Conservation (phyloP, 2,888 invertebrate species). For the Branchipolynoe longqiensis region DNA sequence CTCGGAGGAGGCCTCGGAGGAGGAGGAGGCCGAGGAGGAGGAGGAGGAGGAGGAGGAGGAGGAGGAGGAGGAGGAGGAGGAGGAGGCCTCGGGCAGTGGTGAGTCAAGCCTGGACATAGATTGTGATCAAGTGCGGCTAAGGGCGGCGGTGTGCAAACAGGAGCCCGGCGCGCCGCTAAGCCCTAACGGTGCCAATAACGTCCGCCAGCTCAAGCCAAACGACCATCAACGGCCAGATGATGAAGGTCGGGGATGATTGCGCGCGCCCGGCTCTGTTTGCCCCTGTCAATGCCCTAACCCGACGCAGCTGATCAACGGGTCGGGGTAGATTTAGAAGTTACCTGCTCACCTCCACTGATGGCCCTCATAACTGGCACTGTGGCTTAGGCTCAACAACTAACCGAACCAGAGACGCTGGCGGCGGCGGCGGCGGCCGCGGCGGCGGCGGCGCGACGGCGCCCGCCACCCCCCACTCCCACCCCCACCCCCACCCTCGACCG, state of each 20-base stretch:
- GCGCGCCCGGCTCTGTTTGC: conserved; percentile 28
- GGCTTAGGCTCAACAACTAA: conserved; percentile 41
- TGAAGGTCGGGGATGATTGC: conserved; percentile 53
- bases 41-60: background rate
- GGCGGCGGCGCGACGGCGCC: background rate
- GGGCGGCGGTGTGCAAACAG: conserved; percentile 25
- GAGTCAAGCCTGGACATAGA: conserved; percentile 53
- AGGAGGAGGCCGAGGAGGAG: background rate
- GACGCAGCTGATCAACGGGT: conserved; percentile 34
- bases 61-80: background rate
- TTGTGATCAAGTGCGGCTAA: conserved; percentile 50
- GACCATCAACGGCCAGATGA: conserved; percentile 34
- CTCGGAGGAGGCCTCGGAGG: background rate
- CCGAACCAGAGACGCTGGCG: background rate
- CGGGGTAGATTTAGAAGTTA: conserved; percentile 35
- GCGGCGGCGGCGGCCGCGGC: background rate
- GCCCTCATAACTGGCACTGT: conserved; percentile 38
- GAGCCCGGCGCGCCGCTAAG: background rate
- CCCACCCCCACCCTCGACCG: too few species aligned
- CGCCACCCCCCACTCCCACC: too few species aligned
- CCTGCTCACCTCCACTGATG: background rate
- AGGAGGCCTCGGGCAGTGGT: background rate
- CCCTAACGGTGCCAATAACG: conserved; percentile 53
- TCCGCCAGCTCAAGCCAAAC: conserved; percentile 29
- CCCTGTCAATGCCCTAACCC: conserved; percentile 45